phyloP scores from a whole-genome alignment of 2,113 vertebrate species.

The Vidua macroura region DNA sequence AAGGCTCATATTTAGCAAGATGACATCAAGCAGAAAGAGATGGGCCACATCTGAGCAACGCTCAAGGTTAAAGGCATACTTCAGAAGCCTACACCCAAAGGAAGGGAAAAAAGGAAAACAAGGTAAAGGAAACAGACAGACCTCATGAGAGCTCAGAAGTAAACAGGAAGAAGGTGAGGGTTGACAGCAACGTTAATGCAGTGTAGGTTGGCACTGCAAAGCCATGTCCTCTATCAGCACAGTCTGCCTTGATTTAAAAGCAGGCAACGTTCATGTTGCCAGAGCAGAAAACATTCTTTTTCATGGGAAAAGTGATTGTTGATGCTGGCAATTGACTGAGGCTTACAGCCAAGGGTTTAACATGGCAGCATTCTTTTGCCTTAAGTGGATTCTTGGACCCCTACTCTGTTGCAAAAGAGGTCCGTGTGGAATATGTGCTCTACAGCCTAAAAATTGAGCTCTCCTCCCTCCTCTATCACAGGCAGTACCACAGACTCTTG shows the following conservation, averaged over 20 bases:
- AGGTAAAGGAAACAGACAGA: not conserved
- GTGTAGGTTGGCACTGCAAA: not conserved
- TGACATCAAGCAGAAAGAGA: not conserved
- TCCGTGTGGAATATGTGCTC: conserved; percentile 23
- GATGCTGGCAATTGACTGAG: conserved; percentile 55
- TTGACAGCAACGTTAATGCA: not conserved
- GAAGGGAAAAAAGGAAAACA: not conserved
- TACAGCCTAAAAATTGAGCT: conserved; percentile 39
- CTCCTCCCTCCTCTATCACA: not conserved
- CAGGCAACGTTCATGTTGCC: not conserved
- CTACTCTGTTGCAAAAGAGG: conserved; percentile 55
- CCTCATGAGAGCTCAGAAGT: not conserved
- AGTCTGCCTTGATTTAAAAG: conserved; percentile 13
- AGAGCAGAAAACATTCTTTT: conserved; percentile 54
- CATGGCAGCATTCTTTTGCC: conserved; percentile 62
- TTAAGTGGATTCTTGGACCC: conserved; percentile 67
- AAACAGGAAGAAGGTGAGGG: not conserved
- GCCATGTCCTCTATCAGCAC: not conserved
- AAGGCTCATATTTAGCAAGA: not conserved
- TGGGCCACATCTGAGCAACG: not conserved
- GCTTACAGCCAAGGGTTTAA: conserved; percentile 57
- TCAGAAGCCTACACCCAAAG: not conserved
- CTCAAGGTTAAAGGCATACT: not conserved
- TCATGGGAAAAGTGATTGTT: conserved; percentile 62
- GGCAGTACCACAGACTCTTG: not conserved